Evolutionary conservation across 2,888 invertebrate species (phyloP).

Genomic region (Galeopsomyia nigrocyanea): DNA sequence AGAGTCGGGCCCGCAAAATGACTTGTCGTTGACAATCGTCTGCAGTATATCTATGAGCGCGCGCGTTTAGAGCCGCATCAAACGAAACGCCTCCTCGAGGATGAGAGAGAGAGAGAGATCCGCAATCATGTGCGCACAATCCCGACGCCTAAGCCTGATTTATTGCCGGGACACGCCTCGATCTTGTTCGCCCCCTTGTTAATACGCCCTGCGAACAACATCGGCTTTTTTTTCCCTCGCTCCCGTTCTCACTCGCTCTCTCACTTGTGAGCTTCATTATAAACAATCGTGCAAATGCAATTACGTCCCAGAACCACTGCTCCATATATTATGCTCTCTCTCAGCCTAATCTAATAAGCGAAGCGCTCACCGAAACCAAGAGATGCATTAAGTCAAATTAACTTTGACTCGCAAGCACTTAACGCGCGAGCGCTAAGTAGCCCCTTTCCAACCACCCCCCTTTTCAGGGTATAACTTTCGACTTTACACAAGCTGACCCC

Average conservation of each 20-base stretch:
- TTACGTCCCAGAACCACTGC: too few relatives aligned
- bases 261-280: too few relatives aligned
- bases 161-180: conserved; percentile 46
- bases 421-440: conserved; percentile 53
- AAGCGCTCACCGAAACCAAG: conserved; percentile 7
- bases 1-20: too few relatives aligned
- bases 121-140: conserved; percentile 10
- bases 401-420: conserved; percentile 54
- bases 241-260: too few relatives aligned
- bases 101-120: neutral
- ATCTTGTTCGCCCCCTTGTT: conserved; percentile 47
- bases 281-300: too few relatives aligned
- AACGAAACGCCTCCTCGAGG: neutral
- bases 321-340: neutral
- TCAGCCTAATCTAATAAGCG: conserved; percentile 52
- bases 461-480: too few relatives aligned
- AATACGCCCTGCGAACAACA: neutral
- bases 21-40: too few relatives aligned
- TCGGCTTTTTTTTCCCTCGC: neutral
- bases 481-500: conserved; percentile 26
- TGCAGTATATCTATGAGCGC: too few relatives aligned
- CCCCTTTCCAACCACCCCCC: conserved; percentile 46
- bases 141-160: conserved; percentile 46
- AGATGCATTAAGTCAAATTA: conserved; percentile 52
- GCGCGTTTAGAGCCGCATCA: too few relatives aligned